Evolutionary conservation across 2,113 vertebrate species (phyloP).

Genomic region (Crypturellus undulatus): DNA sequence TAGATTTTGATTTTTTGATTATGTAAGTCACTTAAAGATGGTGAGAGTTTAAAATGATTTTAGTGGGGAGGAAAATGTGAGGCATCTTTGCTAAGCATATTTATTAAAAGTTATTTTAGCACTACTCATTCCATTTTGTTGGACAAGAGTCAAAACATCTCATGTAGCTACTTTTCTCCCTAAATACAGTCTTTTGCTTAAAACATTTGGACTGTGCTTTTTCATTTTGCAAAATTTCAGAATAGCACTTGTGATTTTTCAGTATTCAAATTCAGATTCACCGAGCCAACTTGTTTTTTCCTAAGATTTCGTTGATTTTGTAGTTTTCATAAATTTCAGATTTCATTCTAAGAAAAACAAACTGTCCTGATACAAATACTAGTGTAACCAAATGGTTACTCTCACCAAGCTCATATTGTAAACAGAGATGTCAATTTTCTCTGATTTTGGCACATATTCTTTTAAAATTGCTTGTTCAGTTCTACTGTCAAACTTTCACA

Average conservation of each 20-base stretch:
- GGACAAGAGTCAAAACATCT: background rate
- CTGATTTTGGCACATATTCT: background rate
- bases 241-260: background rate
- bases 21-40: background rate
- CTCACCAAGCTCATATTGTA: background rate
- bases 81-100: background rate
- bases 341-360: background rate
- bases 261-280: background rate
- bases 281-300: background rate
- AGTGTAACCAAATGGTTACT: background rate
- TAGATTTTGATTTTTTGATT: conserved; percentile 10
- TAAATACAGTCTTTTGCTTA: background rate
- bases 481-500: background rate
- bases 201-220: background rate
- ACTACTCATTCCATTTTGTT: background rate
- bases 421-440: background rate
- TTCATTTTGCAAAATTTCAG: background rate
- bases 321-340: background rate
- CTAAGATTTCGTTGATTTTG: background rate
- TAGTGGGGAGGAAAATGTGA: background rate
- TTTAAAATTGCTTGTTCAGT: background rate
- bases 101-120: background rate
- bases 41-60: background rate
- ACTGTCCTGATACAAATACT: rapidly evolving
- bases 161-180: background rate